Evolutionary conservation across 2,797 vertebrate species (phyloP).

Genomic region (Hypotaenidia okinawae): DNA sequence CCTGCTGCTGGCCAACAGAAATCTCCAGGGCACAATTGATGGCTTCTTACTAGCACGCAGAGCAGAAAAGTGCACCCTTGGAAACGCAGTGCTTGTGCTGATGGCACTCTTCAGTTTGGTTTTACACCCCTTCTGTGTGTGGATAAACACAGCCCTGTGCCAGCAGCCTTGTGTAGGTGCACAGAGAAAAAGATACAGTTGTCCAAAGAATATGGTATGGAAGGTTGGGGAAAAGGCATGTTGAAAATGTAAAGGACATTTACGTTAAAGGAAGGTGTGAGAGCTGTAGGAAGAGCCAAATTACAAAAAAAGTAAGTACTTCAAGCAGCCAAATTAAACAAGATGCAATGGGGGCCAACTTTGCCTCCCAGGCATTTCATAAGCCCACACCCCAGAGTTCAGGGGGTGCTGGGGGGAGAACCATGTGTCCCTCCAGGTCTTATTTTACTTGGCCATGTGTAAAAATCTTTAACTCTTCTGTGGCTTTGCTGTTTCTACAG

Average conservation of each 20-base stretch:
- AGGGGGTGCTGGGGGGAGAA: not conserved
- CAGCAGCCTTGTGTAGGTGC: not conserved
- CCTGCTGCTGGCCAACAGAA: not conserved
- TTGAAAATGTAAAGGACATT: constrained; percentile 65
- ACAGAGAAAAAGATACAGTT: not conserved
- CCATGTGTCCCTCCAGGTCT: constrained; percentile 35
- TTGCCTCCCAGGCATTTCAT: constrained; percentile 58
- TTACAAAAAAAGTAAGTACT: constrained; percentile 20
- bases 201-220: not conserved
- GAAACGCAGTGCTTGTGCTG: rapidly evolving
- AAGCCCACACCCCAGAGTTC: constrained; percentile 37
- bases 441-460: constrained; percentile 65
- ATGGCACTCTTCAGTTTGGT: not conserved
- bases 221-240: constrained; percentile 22
- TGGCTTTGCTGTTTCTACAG: constrained; percentile 54
- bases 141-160: not conserved
- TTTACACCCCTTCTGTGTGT: not conserved
- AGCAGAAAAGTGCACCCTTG: not conserved
- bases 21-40: not conserved
- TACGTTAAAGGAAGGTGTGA: constrained; percentile 63
- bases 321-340: constrained; percentile 70
- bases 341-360: constrained; percentile 47
- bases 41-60: rapidly evolving
- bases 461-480: constrained; percentile 65
- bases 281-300: constrained; percentile 63